Evolutionary conservation across 2,113 vertebrate species (phyloP).

Genomic region (Paracanthobrama guichenoti): DNA sequence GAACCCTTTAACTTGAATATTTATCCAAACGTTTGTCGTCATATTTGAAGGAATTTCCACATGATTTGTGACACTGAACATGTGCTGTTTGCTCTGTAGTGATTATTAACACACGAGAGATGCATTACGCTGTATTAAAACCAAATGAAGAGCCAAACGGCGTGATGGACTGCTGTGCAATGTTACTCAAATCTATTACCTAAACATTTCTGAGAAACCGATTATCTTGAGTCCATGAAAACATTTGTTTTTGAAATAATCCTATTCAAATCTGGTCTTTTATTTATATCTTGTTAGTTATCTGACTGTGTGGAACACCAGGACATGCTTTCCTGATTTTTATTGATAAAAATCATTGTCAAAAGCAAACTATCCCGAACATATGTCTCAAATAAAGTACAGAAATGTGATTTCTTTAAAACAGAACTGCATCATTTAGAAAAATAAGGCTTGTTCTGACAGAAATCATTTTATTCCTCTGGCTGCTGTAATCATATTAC

Average conservation of each 20-base stretch:
- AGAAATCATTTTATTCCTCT: background rate
- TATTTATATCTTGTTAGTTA: background rate
- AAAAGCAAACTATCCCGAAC: background rate
- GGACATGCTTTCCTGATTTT: background rate
- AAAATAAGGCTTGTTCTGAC: background rate
- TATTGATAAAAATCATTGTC: background rate
- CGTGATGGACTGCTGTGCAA: background rate
- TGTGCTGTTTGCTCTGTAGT: background rate
- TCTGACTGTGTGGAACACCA: too few species aligned
- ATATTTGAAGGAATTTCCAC: background rate
- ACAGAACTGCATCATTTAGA: background rate
- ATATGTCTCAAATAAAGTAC: background rate
- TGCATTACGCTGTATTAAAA: conserved; percentile 7
- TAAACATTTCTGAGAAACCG: background rate
- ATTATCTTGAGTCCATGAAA: background rate
- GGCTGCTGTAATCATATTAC: background rate
- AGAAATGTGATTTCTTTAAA: background rate
- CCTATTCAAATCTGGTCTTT: background rate
- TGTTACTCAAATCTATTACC: background rate
- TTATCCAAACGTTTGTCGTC: background rate
- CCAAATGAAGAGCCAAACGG: background rate
- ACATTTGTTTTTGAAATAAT: background rate
- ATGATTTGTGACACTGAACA: background rate
- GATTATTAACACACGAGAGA: background rate
- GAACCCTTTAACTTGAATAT: background rate